phyloP scores from a whole-genome alignment of 2,113 vertebrate species.

The Osmerus eperlanus region DNA sequence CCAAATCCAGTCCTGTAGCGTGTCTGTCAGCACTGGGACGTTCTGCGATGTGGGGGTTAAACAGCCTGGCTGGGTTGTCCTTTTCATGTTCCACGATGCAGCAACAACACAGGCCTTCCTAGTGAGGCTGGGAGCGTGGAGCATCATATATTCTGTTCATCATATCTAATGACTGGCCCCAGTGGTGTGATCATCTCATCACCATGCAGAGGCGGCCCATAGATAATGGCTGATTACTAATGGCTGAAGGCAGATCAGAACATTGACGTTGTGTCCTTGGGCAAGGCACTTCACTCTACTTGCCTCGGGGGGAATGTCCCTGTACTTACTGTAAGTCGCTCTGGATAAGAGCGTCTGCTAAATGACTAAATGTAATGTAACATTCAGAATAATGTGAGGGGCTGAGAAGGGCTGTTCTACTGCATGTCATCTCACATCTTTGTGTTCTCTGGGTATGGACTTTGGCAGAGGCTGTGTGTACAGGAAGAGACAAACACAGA shows the following conservation, averaged over 20 bases:
- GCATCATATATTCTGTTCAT: not conserved
- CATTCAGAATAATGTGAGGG: constrained; percentile 9
- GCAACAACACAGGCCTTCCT: not conserved
- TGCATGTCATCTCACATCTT: not conserved
- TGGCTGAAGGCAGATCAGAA: constrained; percentile 15
- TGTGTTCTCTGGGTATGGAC: not conserved
- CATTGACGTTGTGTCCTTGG: too few relatives aligned
- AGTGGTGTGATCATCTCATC: constrained; percentile 26
- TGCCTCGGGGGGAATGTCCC: too few relatives aligned
- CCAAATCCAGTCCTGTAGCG: too few relatives aligned
- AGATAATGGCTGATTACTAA: constrained; percentile 27
- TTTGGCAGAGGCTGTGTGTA: not conserved
- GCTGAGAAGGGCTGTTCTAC: not conserved
- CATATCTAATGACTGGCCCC: not conserved
- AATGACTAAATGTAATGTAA: too few relatives aligned
- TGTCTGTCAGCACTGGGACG: too few relatives aligned
- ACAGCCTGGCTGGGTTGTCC: not conserved
- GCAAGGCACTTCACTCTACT: too few relatives aligned
- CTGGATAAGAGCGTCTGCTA: too few relatives aligned
- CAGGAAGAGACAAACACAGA: constrained; percentile 45
- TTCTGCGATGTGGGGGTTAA: too few relatives aligned
- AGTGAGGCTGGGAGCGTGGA: not conserved
- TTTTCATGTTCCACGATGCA: not conserved
- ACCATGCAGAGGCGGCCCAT: constrained; percentile 24
- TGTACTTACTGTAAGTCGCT: too few relatives aligned